Conservation (phyloP, 2,888 invertebrate genomes). For the Allophyes oxyacanthae region DNA sequence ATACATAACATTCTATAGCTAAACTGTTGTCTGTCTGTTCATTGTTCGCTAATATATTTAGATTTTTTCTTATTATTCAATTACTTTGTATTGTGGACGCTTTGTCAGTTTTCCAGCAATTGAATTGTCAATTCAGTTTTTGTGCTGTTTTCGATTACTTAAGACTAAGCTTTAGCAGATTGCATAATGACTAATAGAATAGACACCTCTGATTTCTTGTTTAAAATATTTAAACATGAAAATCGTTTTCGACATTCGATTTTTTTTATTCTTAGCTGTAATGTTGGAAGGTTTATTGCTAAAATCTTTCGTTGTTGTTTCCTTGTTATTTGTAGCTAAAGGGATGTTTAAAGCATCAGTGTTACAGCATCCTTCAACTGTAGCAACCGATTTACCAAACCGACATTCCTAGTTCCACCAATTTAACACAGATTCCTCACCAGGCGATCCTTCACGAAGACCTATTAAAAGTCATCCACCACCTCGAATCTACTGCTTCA, state of each 20-base stretch:
- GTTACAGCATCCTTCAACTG: conserved; percentile 49
- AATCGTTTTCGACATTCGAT: neutral
- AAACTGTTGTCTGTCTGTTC: conserved; percentile 3
- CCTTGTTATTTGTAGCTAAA: neutral
- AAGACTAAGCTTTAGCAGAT: conserved; percentile 32
- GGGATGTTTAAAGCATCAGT: conserved; percentile 13
- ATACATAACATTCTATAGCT: neutral
- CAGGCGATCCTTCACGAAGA: conserved; percentile 83
- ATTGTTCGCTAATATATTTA: conserved; percentile 31
- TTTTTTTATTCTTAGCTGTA: too few relatives aligned
- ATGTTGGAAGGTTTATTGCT: neutral
- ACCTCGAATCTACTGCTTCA: conserved; percentile 85
- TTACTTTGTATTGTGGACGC: conserved; percentile 27
- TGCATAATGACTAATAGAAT: conserved; percentile 21
- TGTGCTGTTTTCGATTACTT: conserved; percentile 34
- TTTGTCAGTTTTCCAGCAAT: conserved; percentile 44
- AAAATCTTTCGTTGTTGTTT: neutral
- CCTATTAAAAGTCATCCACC: conserved; percentile 87
- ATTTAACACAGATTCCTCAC: conserved; percentile 83
- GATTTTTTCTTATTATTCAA: conserved; percentile 44
- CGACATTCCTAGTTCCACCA: conserved; percentile 65
- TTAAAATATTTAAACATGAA: neutral
- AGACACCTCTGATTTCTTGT: conserved; percentile 2
- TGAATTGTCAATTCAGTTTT: conserved; percentile 52
- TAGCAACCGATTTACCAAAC: conserved; percentile 50